phyloP scores from a whole-genome alignment of 2,797 vertebrate species.

The Enteromius anoplus region DNA sequence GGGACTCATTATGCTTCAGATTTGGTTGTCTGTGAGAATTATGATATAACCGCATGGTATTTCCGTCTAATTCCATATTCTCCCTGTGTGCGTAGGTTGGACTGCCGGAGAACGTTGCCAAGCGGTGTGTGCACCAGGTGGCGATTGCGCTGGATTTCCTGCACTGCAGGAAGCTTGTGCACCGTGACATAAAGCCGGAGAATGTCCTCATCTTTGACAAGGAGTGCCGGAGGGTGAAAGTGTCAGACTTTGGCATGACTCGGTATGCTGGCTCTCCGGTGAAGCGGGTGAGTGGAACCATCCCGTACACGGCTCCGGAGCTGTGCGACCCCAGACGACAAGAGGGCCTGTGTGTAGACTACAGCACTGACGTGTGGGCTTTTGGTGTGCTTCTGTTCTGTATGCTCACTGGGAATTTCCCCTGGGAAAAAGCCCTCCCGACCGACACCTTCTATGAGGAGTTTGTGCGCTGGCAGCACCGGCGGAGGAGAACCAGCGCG shows the following conservation, averaged over 20 bases:
- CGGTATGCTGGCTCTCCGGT: constrained; percentile 81
- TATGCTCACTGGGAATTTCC: constrained; percentile 88
- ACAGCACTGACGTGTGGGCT: constrained; percentile 86
- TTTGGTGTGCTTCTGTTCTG: constrained; percentile 87
- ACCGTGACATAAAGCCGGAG: constrained; percentile 86
- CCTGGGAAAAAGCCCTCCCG: constrained; percentile 85
- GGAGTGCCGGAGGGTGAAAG: constrained; percentile 84
- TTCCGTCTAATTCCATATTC: constrained; percentile 16
- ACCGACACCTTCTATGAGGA: constrained; percentile 85
- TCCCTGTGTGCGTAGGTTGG: constrained; percentile 72
- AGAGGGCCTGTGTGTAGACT: constrained; percentile 83
- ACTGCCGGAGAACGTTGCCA: constrained; percentile 81
- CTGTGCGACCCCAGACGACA: constrained; percentile 82
- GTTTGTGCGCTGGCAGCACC: constrained; percentile 84
- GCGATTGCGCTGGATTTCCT: constrained; percentile 84
- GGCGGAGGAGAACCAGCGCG: constrained; percentile 63
- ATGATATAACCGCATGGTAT: not conserved
- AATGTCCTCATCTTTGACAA: constrained; percentile 86
- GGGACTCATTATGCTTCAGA: not conserved
- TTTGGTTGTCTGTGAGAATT: constrained; percentile 27
- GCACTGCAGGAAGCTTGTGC: constrained; percentile 84
- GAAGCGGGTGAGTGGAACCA: constrained; percentile 86
- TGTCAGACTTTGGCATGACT: constrained; percentile 87
- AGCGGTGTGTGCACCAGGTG: constrained; percentile 87
- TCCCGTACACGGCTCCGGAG: constrained; percentile 86